Evolutionary conservation across 1,140 invertebrate genomes (phyloP).

Genomic region (Drosophila persimilis): DNA sequence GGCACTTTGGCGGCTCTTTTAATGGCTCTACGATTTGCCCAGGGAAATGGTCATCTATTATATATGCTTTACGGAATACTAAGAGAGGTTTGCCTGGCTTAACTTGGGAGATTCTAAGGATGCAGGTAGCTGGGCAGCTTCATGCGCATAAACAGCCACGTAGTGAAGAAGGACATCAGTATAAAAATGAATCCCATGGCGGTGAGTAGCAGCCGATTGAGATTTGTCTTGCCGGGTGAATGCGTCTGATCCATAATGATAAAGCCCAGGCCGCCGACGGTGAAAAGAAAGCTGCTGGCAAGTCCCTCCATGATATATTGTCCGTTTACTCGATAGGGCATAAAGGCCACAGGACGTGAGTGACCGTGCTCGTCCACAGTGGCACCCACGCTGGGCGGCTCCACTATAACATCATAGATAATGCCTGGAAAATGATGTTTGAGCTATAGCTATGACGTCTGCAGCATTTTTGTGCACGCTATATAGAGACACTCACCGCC

Average conservation of each 20-base stretch:
- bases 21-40: no score
- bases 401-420: slow-evolving; percentile 99
- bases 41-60: neutral
- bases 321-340: slow-evolving; percentile 99
- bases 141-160: slow-evolving; percentile 99
- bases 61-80: slow-evolving; percentile 32
- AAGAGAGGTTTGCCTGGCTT: slow-evolving; percentile 21
- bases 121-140: slow-evolving; percentile 94
- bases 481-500: slow-evolving; percentile 89
- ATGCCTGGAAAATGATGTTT: slow-evolving; percentile 88
- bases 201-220: slow-evolving; percentile 96
- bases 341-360: slow-evolving; percentile 97
- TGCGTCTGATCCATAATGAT: slow-evolving; percentile 98
- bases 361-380: slow-evolving; percentile 98
- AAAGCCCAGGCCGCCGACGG: slow-evolving; percentile 97
- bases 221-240: slow-evolving; percentile 93
- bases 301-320: slow-evolving; percentile 99
- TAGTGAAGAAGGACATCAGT: slow-evolving; percentile 96
- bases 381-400: slow-evolving; percentile 98
- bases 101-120: slow-evolving; percentile 62
- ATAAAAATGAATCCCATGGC: slow-evolving; percentile 97
- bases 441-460: neutral
- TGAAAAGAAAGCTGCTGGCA: slow-evolving; percentile 98
- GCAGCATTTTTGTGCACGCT: no score
- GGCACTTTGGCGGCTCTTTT: neutral